Evolutionary conservation across 23 tunicate species (phyloP).

Genomic region (Trididemnum clinides): DNA sequence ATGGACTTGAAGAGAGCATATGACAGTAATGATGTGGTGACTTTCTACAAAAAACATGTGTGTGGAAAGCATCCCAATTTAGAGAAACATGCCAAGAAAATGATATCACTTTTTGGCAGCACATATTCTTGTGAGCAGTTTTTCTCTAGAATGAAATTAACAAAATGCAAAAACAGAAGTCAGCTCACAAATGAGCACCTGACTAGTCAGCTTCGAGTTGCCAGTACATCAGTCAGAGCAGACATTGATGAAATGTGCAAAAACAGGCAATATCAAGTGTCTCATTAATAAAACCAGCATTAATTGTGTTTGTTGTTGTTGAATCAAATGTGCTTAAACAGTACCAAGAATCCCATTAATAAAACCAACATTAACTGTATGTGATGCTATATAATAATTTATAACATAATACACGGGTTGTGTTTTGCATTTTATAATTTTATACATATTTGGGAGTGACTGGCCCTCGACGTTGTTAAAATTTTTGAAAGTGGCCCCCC

Average conservation of each 20-base stretch:
- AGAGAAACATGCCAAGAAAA: background rate
- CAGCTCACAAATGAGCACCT: background rate
- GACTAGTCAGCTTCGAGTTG: background rate
- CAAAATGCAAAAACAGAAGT: background rate
- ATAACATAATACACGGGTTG: too few species aligned
- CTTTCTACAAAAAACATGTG: background rate
- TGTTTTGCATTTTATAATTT: too few species aligned
- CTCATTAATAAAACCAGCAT: background rate
- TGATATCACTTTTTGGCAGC: background rate
- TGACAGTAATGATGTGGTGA: background rate
- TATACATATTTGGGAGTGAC: too few species aligned
- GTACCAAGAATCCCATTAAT: constrained; percentile 1
- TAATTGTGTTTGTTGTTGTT: background rate
- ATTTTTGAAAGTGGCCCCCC: background rate
- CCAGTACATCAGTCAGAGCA: background rate
- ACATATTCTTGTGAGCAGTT: too few species aligned
- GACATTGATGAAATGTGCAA: background rate
- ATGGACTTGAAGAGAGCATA: background rate
- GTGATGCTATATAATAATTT: background rate
- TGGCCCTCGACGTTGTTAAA: background rate
- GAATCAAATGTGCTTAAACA: background rate
- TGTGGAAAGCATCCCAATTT: background rate
- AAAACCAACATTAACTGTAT: background rate
- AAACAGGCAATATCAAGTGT: background rate
- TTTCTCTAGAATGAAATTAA: background rate